Evolutionary conservation across 2,113 vertebrate genomes (phyloP).

Genomic region (Albula glossodonta): DNA sequence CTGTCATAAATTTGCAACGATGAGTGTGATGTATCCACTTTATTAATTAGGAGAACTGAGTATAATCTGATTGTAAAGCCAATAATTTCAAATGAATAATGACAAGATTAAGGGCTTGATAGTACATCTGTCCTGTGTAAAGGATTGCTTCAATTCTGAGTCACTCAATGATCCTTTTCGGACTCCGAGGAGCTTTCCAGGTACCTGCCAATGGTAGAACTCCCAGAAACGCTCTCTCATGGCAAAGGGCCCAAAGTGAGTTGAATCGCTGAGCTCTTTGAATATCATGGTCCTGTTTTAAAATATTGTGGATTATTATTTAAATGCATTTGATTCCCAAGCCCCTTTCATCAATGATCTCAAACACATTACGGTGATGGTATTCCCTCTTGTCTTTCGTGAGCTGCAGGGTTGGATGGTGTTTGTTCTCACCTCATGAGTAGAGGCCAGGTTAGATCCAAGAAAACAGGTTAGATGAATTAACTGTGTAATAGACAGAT

Average conservation of each 20-base stretch:
- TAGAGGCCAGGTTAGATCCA: neutral
- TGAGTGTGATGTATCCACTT: neutral
- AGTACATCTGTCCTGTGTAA: conserved; percentile 46
- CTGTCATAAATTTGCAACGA: neutral
- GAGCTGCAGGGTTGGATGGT: neutral
- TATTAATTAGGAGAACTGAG: neutral
- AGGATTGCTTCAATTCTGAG: conserved; percentile 47
- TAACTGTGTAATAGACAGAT: neutral
- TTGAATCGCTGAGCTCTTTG: conserved; percentile 62
- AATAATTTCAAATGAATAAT: conserved; percentile 43
- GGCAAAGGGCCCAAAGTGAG: conserved; percentile 55
- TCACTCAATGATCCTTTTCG: conserved; percentile 53
- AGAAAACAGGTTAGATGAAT: neutral
- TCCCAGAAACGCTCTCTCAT: conserved; percentile 57
- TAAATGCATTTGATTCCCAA: neutral
- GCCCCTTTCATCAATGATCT: too few relatives aligned
- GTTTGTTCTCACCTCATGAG: neutral
- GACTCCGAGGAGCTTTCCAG: conserved; percentile 55
- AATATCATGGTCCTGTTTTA: neutral
- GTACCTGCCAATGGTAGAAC: conserved; percentile 59
- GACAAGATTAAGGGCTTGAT: conserved; percentile 41
- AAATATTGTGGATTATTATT: neutral
- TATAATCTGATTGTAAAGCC: conserved; percentile 12
- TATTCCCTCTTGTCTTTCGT: neutral
- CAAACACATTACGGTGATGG: too few relatives aligned